Evolutionary conservation across 2,888 invertebrate genomes (phyloP), one percentile per base, ranked within the genome.

Genomic region (Mythimna albipuncta): DNA sequence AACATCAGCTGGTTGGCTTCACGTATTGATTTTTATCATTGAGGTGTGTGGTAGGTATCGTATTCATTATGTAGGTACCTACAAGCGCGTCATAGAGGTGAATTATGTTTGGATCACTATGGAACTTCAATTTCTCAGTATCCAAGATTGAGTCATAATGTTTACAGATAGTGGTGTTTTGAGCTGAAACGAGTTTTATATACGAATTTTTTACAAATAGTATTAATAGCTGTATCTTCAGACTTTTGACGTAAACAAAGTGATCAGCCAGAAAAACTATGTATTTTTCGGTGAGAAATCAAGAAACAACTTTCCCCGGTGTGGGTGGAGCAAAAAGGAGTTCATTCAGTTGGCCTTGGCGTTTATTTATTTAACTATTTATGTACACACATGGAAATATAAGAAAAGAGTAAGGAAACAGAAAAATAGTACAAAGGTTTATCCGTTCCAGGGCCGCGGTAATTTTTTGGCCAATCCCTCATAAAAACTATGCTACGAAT

Each of bases 1-100:
- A 79, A 75, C 77, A 84, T 85, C 85, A 85, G 77, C 72, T 82
- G 75, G 86, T 79, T 82, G 82, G 83, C 80, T 85, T 82, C 83
- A n/a, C 69, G 58, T 83, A 86, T 85, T 85, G 87, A 85, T 82
- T 84, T 75, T 77, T 84, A 82, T 78, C 73, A 76, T 75, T 65
- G 70, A 83, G 77, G 80, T 85, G 83, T 85, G 83, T 65, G 76
- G 68, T 71, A 64, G 50, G 67, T 68, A 64, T 47, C n/a, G 52
- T 77, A 54, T 62, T 38, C 63, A 6, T 32, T 64, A 19, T 80
- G 68, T 44, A 44, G 44, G 44, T 65, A 32, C 63, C 55, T 55
- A 57, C 10, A 54, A 38, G 35, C 41, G 19, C 61, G 52, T 72
- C 64, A 77, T 70, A 21, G 44, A 55, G 52, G 59, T 71, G 21